Evolutionary conservation across 2,797 vertebrate genomes (phyloP).

Genomic region (Xenopus petersii): DNA sequence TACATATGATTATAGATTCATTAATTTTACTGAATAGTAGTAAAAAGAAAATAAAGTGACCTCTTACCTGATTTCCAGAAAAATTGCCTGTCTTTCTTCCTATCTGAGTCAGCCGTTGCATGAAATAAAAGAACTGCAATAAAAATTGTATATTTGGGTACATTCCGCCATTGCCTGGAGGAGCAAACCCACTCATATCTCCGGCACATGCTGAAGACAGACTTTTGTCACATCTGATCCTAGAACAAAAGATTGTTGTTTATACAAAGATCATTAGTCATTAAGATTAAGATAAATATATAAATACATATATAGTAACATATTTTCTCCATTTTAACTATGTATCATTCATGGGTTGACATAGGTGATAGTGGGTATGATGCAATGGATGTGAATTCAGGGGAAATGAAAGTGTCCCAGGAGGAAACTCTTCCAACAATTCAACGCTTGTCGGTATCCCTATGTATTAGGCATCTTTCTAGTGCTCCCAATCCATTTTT

Average conservation of each 20-base stretch:
- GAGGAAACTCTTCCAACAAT: no score
- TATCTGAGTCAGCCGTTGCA: constrained; percentile 71
- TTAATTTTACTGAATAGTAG: background rate
- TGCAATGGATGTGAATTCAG: no score
- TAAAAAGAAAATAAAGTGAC: background rate
- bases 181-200: constrained; percentile 74
- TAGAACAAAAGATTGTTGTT: constrained; percentile 57
- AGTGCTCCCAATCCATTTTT: no score
- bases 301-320: no score
- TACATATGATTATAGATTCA: no score
- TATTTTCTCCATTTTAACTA: no score
- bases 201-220: constrained; percentile 88
- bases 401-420: no score
- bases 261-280: background rate
- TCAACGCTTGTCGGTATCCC: no score
- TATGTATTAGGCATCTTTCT: no score
- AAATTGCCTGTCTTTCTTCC: constrained; percentile 78
- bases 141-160: constrained; percentile 69
- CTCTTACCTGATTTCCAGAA: constrained; percentile 91
- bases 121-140: constrained; percentile 72
- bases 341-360: no score
- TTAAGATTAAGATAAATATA: no score
- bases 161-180: constrained; percentile 71
- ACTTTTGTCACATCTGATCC: constrained; percentile 75
- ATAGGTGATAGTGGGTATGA: no score